Conservation (phyloP, 2,888 invertebrate species). For the Diabrotica balteata region DNA sequence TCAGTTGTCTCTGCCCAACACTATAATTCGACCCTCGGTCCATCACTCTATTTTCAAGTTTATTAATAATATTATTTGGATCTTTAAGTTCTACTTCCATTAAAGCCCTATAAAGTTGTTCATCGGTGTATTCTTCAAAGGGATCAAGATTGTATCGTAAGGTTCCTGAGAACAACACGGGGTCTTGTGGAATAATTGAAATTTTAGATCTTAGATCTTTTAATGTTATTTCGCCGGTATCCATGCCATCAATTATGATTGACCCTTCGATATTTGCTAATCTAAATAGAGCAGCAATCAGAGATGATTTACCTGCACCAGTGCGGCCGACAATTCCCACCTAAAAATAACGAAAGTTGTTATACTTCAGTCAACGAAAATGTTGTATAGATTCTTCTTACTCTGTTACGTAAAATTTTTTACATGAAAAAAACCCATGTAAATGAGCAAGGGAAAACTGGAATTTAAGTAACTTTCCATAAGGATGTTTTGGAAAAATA, state of each 20-base stretch:
- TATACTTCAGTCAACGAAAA: no score
- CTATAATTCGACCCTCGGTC: conserved; percentile 85
- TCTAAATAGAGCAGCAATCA: conserved; percentile 80
- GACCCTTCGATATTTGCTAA: conserved; percentile 74
- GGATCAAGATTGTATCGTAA: conserved; percentile 79
- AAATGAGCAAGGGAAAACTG: no score
- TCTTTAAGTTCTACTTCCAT: conserved; percentile 80
- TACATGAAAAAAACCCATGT: no score
- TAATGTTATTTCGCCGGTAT: conserved; percentile 65
- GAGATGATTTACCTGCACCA: conserved; percentile 83
- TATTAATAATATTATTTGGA: conserved; percentile 66
- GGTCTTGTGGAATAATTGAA: conserved; percentile 67
- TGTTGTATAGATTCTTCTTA: no score
- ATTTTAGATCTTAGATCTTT: conserved; percentile 64
- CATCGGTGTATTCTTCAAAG: conserved; percentile 73
- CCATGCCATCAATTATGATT: conserved; percentile 75
- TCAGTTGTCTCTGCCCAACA: conserved; percentile 87
- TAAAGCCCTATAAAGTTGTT: conserved; percentile 74
- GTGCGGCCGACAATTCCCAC: conserved; percentile 85
- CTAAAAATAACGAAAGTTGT: conserved; percentile 58
- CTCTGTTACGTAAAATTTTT: no score
- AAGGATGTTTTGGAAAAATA: no score
- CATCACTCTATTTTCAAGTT: conserved; percentile 73
- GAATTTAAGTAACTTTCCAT: no score
- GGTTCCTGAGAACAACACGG: conserved; percentile 68